Conservation (phyloP, 2,797 vertebrate genomes). For the Glyptemys insculpta region DNA sequence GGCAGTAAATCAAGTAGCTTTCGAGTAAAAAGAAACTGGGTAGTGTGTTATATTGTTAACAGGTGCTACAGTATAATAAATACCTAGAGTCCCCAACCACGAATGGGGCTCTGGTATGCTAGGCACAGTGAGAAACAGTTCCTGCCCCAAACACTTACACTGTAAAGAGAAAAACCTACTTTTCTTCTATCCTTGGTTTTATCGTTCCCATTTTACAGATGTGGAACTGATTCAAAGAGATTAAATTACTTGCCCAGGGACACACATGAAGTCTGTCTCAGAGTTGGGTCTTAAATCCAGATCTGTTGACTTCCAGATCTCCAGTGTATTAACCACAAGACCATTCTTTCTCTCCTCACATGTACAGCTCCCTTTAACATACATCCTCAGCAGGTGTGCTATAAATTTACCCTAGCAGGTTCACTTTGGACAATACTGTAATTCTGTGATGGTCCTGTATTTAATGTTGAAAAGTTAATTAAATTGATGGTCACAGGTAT, state of each 20-base stretch:
- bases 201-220: background rate
- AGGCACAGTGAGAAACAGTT: slow-evolving; percentile 24
- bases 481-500: background rate
- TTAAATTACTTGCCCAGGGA: slow-evolving; percentile 14
- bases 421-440: background rate
- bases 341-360: background rate
- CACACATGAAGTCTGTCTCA: fast-evolving
- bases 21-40: background rate
- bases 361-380: background rate
- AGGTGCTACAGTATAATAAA: no score
- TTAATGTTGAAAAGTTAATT: background rate
- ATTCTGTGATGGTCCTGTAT: fast-evolving
- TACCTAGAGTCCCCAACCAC: background rate
- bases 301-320: background rate
- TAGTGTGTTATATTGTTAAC: background rate
- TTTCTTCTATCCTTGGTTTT: background rate
- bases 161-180: background rate
- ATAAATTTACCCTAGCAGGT: background rate
- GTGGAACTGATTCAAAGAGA: background rate
- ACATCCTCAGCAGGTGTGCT: background rate
- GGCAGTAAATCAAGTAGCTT: background rate
- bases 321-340: background rate
- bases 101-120: background rate
- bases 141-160: background rate
- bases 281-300: background rate